Evolutionary conservation across 64 coral and sea anemone genomes (phyloP), one percentile per base, ranked within the genome.

Genomic region (Pachyseris speciosa): DNA sequence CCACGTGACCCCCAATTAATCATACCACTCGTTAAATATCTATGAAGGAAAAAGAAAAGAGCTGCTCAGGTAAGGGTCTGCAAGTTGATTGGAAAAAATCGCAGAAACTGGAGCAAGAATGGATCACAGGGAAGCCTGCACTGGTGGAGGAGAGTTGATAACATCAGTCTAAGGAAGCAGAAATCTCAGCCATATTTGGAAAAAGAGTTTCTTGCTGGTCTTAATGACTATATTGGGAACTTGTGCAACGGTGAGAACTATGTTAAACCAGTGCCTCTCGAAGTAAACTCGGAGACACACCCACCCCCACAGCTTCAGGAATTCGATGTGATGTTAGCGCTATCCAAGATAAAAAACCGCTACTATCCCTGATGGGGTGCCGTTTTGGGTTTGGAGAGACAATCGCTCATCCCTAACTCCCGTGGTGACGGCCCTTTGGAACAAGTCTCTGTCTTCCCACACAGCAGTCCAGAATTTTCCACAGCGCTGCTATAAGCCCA

Each of bases 21-120:
- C 38, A 85, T 59, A 65, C 83, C 60, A 85, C 61, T 85, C 34
- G 65, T 85, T 40, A 85, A 69, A 85, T 45, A 85, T 85, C 58
- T 85, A 47, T 85, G 65, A 67, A 49, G 65, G 33, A 85, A 85
- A 67, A 69, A 85, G 83, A 85, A 85, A 67, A 69, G 83, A 29
- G 61, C 22, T 25, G 27, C 61, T 65, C 20, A 65, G 7, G 26
- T 25, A 7, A 87, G 74, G 59, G 72, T 87, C 50, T 87, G 34
- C 36, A 87, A 57, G 59, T 73, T 87, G 68, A 60, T 87, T 60
- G 68, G 17, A 58, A 47, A 87, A 55, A 87, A 87, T 69, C 65
- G 83, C 38, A 87, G 7, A 87, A 31, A 31, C 72, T 87, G 84
- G 84, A 67, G 84, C 47, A 38, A 37, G 49, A 87, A 73, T 71